Percentiles rank a stretch among this genome's conserved stretches.
phyloP scores from a whole-genome alignment of 2,113 vertebrate species.

The Eleginops maclovinus region DNA sequence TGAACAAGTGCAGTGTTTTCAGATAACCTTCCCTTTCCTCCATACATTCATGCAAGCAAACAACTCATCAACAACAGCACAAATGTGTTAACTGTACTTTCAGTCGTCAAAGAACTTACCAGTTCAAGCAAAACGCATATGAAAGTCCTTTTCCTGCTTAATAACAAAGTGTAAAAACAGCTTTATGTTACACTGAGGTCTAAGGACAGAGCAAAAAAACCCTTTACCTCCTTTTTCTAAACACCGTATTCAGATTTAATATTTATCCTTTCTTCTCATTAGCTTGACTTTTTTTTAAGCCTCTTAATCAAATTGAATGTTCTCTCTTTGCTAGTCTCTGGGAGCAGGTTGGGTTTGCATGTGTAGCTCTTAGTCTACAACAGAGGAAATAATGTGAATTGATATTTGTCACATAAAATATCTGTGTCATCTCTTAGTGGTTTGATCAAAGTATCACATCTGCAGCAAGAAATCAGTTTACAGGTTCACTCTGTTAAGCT shows the following conservation, averaged over 20 bases:
- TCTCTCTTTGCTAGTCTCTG: no score
- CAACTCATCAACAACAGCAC: not conserved
- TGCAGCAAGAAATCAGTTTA: not conserved
- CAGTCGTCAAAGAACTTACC: constrained; percentile 26
- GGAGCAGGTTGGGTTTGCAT: constrained; percentile 28
- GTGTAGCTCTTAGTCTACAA: not conserved
- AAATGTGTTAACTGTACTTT: not conserved
- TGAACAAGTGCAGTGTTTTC: constrained; percentile 47
- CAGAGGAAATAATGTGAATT: not conserved
- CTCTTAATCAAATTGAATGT: constrained; percentile 58
- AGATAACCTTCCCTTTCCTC: constrained; percentile 41
- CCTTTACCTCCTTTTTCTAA: constrained; percentile 13
- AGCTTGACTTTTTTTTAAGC: constrained; percentile 58
- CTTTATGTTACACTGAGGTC: not conserved
- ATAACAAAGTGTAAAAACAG: constrained; percentile 26
- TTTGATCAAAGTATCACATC: not conserved
- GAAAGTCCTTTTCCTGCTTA: constrained; percentile 2
- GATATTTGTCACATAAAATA: constrained; percentile 10
- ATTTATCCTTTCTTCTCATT: constrained; percentile 56
- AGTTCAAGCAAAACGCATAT: constrained; percentile 17
- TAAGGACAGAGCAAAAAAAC: not conserved
- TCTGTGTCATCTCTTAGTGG: not conserved
- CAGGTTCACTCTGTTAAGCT: not conserved
- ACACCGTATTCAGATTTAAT: constrained; percentile 33
- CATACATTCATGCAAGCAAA: not conserved